Percentiles rank a stretch among this genome's conserved stretches.
These are phyloP conservation scores for Drosophila ananassae DNA, from an alignment of 1,140 invertebrate genomes.

Conservation along the genomic window DNA sequence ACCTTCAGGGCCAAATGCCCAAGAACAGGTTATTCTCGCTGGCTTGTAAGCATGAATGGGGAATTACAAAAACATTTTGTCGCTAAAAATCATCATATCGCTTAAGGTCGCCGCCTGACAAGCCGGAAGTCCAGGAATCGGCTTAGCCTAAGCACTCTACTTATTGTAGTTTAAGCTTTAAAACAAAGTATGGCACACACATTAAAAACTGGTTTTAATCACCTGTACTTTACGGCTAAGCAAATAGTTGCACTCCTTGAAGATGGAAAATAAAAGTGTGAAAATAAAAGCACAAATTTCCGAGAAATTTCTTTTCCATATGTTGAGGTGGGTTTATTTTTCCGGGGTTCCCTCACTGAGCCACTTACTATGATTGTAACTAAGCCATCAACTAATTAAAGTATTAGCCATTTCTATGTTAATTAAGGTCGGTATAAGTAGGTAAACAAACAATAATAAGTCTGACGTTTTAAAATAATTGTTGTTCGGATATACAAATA, in stretches of 20 bases:
- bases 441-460: too few species aligned
- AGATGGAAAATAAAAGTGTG: slow-evolving; percentile 10
- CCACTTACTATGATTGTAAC: not conserved
- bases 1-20: slow-evolving; percentile 26
- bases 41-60: slow-evolving; percentile 43
- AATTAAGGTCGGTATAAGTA: not conserved
- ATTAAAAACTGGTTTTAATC: slow-evolving; percentile 37
- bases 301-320: slow-evolving; percentile 5
- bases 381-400: not conserved
- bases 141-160: slow-evolving; percentile 21
- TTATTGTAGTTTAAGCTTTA: not conserved
- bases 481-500: too few species aligned
- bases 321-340: not conserved
- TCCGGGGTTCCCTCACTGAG: slow-evolving; percentile 3
- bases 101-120: slow-evolving; percentile 30
- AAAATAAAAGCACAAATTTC: not conserved
- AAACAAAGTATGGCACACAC: slow-evolving; percentile 24
- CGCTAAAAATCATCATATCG: not conserved
- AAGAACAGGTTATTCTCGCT: slow-evolving; percentile 37
- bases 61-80: slow-evolving; percentile 27
- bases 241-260: slow-evolving; percentile 28
- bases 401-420: not conserved
- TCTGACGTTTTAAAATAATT: too few species aligned
- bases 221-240: slow-evolving; percentile 5
- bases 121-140: slow-evolving; percentile 45